Evolutionary conservation across 2,113 vertebrate genomes (phyloP), one percentile per base, ranked within the genome.

Genomic region (Pelecanoides urinatrix): DNA sequence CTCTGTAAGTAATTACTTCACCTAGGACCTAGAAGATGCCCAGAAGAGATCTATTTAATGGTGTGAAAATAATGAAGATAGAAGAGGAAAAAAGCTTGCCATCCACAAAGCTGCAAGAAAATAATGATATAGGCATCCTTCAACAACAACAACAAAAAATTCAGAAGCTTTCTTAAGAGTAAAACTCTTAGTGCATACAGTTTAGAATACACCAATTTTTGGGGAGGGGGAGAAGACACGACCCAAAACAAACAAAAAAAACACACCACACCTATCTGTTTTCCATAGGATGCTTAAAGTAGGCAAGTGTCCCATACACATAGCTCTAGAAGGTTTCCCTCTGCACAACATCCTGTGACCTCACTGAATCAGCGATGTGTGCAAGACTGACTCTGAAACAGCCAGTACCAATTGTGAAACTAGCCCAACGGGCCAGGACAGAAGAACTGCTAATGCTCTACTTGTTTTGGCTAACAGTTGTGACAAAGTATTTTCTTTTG

Each of bases 351-450:
- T 19, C 21, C 18, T 19, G 14, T 0, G 12, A 91, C 34, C 20
- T 49, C 23, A 29, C 9, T 44, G 23, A 77, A 85, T 40, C 16
- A 17, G 34, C 74, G 25, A 17, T 16, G 18, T 44, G 23, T 6
- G 0, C 12, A 45, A 56, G 7, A 38, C 22, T 22, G 13, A 53
- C 32, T 8, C 81, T 23, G 19, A 25, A 71, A 79, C 12, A 76
- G 30, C 11, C 59, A 72, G 58, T 6, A 67, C 14, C 62, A 79
- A 38, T 10, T 16, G 4, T 13, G 11, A 66, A 70, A 75, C 2
- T 2, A 66, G 22, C 5, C 25, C 2, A 1, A n/a, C 12, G 4
- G 20, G n/a, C 14, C 40, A 56, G 20, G 8, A 15, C 45, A 63
- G 11, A 47, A 63, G 5, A 70, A 91, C 21, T 52, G 29, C 18